Evolutionary conservation across 1,140 invertebrate genomes (phyloP).

Genomic region (Harpegnathos saltator): DNA sequence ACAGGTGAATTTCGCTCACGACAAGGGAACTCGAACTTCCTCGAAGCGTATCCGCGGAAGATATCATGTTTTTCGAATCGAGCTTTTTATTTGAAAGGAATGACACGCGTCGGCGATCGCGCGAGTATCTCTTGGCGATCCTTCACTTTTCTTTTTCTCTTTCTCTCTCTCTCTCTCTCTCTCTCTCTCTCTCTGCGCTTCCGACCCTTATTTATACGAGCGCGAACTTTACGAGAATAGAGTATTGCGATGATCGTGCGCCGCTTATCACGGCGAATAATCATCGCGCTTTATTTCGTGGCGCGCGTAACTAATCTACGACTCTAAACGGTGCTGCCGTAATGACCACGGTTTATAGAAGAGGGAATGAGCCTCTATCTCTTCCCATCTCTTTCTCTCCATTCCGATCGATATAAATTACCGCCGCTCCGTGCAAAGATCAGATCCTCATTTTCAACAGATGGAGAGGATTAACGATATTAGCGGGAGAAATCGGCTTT

Average conservation of each 20-base stretch:
- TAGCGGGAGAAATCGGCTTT: slow-evolving; percentile 65
- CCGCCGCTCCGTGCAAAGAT: slow-evolving; percentile 53
- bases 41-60: too few relatives aligned
- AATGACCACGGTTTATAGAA: slow-evolving; percentile 47
- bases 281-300: slow-evolving; percentile 57
- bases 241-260: slow-evolving; percentile 29
- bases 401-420: slow-evolving; percentile 56
- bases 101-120: neutral
- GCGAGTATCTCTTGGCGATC: neutral
- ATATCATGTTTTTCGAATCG: too few relatives aligned
- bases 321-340: slow-evolving; percentile 54
- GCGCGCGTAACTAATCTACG: slow-evolving; percentile 57
- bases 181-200: neutral
- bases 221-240: neutral
- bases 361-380: slow-evolving; percentile 40
- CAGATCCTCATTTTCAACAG: slow-evolving; percentile 62
- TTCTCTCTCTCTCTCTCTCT: too few relatives aligned
- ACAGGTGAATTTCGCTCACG: neutral
- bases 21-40: neutral
- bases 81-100: too few relatives aligned
- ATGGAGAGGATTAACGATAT: slow-evolving; percentile 65
- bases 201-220: slow-evolving; percentile 8
- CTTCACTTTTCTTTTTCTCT: too few relatives aligned
- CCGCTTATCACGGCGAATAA: slow-evolving; percentile 56
- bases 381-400: slow-evolving; percentile 23